Evolutionary conservation across 2,888 invertebrate species (phyloP).

Genomic region (Orthonychiurus folsomi): DNA sequence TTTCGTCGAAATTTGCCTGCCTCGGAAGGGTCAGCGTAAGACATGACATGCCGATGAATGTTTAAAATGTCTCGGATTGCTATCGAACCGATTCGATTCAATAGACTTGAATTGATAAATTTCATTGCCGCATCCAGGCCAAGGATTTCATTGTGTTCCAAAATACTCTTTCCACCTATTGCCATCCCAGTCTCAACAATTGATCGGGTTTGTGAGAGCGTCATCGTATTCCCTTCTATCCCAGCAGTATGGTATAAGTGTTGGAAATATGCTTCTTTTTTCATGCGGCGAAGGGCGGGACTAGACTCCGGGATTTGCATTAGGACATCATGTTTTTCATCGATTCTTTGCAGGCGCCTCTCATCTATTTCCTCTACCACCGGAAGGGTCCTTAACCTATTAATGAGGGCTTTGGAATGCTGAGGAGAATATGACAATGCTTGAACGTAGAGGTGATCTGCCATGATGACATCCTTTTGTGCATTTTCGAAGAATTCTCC

Average conservation of each 20-base stretch:
- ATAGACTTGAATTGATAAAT: slow-evolving; percentile 67
- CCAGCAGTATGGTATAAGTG: slow-evolving; percentile 96
- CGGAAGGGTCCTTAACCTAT: slow-evolving; percentile 73
- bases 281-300: slow-evolving; percentile 72
- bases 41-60: slow-evolving; percentile 84
- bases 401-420: slow-evolving; percentile 67
- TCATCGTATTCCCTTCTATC: slow-evolving; percentile 96
- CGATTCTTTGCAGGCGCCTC: slow-evolving; percentile 65
- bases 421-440: slow-evolving; percentile 75
- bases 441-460: slow-evolving; percentile 77
- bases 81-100: slow-evolving; percentile 61
- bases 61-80: slow-evolving; percentile 78
- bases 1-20: slow-evolving; percentile 80
- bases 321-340: slow-evolving; percentile 71
- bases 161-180: slow-evolving; percentile 79
- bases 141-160: slow-evolving; percentile 94
- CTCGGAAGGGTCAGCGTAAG: slow-evolving; percentile 86
- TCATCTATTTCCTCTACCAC: slow-evolving; percentile 78
- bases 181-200: slow-evolving; percentile 77
- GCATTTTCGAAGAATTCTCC: slow-evolving; percentile 86
- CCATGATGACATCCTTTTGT: slow-evolving; percentile 68
- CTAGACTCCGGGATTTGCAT: slow-evolving; percentile 70
- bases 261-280: slow-evolving; percentile 85
- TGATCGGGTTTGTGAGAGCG: slow-evolving; percentile 78
- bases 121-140: slow-evolving; percentile 91